phyloP scores from a whole-genome alignment of 2,888 invertebrate genomes.

The Orthosia gothica region DNA sequence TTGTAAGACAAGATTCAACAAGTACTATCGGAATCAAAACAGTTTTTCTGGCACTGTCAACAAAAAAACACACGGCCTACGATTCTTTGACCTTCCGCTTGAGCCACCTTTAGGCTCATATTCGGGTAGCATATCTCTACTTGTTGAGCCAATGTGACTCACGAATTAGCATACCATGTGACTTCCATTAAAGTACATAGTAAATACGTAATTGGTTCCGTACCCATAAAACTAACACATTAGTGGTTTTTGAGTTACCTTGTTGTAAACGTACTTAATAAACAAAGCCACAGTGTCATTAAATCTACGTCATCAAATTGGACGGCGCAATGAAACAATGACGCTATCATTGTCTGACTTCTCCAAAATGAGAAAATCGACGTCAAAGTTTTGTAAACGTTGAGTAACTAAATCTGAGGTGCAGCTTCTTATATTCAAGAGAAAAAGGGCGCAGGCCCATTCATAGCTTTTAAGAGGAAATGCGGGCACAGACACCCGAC shows the following conservation, averaged over 20 bases:
- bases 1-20: not conserved
- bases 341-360: not conserved
- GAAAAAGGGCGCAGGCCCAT: too few species aligned
- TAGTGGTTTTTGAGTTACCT: constrained; percentile 17
- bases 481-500: too few species aligned
- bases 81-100: not conserved
- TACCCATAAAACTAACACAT: constrained; percentile 13
- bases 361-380: not conserved
- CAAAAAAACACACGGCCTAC: not conserved
- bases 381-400: too few species aligned
- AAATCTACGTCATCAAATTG: constrained; percentile 7
- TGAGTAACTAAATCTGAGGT: too few species aligned
- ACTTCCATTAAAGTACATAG: constrained; percentile 4
- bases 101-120: not conserved
- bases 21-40: not conserved
- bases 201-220: constrained; percentile 1
- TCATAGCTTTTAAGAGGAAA: too few species aligned
- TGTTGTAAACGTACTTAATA: not conserved
- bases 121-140: not conserved
- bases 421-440: too few species aligned
- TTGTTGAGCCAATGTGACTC: constrained; percentile 10
- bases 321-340: not conserved
- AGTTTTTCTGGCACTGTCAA: not conserved
- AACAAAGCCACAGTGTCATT: constrained; percentile 9
- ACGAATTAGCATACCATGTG: constrained; percentile 11